These are phyloP conservation scores for Epinephelus awoara DNA, from an alignment of 2,797 vertebrate species.

Conservation along the genomic window DNA sequence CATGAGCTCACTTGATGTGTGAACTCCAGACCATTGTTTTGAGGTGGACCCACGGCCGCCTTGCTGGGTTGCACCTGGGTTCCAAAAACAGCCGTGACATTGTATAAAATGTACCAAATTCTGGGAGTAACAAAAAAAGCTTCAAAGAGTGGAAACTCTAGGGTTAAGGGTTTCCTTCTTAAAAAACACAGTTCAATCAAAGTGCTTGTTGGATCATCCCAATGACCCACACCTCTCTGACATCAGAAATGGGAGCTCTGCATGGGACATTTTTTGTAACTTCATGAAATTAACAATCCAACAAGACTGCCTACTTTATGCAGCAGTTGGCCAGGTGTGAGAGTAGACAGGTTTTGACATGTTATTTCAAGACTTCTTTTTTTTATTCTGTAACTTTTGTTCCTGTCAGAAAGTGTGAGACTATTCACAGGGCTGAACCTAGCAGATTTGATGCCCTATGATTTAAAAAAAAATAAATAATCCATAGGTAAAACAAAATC, in stretches of 20 bases:
- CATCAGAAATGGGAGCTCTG: background rate
- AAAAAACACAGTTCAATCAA: background rate
- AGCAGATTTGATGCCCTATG: too few relatives aligned
- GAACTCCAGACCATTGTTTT: background rate
- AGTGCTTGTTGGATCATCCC: background rate
- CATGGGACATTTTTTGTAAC: background rate
- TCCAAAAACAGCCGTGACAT: background rate
- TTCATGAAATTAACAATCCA: background rate
- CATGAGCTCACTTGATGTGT: background rate
- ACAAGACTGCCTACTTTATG: background rate
- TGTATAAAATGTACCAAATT: background rate
- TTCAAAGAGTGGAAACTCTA: too few relatives aligned
- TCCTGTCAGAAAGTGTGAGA: background rate
- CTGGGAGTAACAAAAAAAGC: background rate
- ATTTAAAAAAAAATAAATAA: too few relatives aligned
- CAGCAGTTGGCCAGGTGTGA: background rate
- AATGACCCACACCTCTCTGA: background rate
- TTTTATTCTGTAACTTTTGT: background rate
- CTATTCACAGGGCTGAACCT: too few relatives aligned
- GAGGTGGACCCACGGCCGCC: background rate
- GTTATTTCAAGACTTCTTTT: background rate
- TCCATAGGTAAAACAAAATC: too few relatives aligned
- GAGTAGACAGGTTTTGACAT: background rate
- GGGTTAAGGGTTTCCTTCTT: background rate
- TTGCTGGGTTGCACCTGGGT: slow-evolving; percentile 16